Evolutionary conservation across 2,113 vertebrate genomes (phyloP).

Genomic region (Bambusicola thoracicus): DNA sequence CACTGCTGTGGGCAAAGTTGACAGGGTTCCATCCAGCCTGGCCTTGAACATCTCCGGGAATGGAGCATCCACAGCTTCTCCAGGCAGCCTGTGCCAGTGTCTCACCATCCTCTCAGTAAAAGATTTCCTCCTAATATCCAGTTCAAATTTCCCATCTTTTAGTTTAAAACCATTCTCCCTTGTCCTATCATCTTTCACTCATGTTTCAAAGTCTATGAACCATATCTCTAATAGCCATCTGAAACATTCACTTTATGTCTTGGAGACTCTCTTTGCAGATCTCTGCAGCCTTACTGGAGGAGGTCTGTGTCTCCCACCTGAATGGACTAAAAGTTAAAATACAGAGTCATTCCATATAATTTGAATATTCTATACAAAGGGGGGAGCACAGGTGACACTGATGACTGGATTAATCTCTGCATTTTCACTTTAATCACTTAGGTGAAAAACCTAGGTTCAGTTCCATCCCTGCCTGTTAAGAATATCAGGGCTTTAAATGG

Average conservation of each 20-base stretch:
- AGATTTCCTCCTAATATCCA: background rate
- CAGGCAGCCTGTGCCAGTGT: background rate
- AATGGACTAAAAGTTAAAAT: background rate
- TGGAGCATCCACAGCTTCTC: background rate
- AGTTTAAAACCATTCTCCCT: background rate
- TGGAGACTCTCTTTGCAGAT: background rate
- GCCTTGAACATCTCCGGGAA: background rate
- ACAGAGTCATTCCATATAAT: background rate
- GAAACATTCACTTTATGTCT: background rate
- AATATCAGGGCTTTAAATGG: background rate
- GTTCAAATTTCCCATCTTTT: background rate
- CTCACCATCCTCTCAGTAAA: background rate
- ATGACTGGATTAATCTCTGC: background rate
- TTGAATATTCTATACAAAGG: background rate
- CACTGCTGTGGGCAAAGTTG: background rate
- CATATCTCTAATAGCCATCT: background rate
- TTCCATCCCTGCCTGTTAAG: background rate
- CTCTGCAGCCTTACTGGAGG: background rate
- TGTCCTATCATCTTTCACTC: background rate
- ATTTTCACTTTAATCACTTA: background rate
- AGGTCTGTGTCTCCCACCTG: background rate
- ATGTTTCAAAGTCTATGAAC: background rate
- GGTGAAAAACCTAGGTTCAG: background rate
- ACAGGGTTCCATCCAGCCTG: background rate
- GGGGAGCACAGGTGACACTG: background rate